Base-by-base conservation (phyloP, 2,888 invertebrate species). In the Nebria salina region DNA sequence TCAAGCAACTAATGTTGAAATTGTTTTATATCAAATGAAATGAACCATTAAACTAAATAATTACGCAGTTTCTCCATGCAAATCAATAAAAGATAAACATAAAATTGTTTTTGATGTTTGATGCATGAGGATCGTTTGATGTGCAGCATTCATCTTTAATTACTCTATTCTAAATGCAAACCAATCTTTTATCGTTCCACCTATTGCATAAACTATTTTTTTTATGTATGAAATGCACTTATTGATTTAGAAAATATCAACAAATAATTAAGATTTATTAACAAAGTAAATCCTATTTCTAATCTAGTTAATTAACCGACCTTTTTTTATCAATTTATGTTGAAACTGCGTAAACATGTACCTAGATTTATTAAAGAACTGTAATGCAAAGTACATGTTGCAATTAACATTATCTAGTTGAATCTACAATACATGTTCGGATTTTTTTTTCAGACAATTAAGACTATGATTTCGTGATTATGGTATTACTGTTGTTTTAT, bases 401-500 rank as follows among this genome's bases (percentile, higher is more conserved):
- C 80, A 80, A 80, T 80, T 80, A 80, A 75, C 70, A 15, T 54
- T 80, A 75, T 80, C 70, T 54, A 9, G 26, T 70, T 34, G 54
- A 8, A 80, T 80, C 80, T 80, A 80, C 75, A 78, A 75, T 75
- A 54, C 75, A 70, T 75, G 75, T 75, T 70, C 80, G 72, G 66
- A 70, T 80, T 80, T 75, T 80, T 80, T 75, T 54, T 54, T 43
- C 43, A 13, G 54, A 54, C 75, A 80, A 80, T 80, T 80, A 80
- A 75, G 68, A 75, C 65, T 74, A 75, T 80, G 80, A 80, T 75
- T 80, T 80, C 80, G 80, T 80, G 80, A 80, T 80, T 75, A 70
- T 80, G 80, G 80, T 75, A 80, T 75, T 80, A 80, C 80, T 72
- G 80, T 80, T 80, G 75, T 80, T 80, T 78, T 75, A 75, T 70